A percentile compares a stretch with the other conserved stretches of the same genome.
phyloP scores from a whole-genome alignment of 2,888 invertebrate species.

The Cactoblastis cactorum region DNA sequence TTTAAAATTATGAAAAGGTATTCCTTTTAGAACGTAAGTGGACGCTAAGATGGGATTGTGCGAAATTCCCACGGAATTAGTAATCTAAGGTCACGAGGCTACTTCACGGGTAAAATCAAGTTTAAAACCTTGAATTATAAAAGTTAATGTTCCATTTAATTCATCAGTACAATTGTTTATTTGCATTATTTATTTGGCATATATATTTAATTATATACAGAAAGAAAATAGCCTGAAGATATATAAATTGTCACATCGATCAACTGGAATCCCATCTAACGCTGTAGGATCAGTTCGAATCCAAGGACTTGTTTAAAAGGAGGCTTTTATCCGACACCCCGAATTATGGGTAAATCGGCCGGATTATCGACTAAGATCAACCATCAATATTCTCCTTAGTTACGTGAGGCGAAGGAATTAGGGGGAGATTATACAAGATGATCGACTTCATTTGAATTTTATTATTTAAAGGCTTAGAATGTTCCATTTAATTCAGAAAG shows the following conservation, averaged over 20 bases:
- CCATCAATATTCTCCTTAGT: slow-evolving; percentile 8
- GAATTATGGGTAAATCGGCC: background rate
- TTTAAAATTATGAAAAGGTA: too few relatives aligned
- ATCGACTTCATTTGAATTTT: background rate
- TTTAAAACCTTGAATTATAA: too few relatives aligned
- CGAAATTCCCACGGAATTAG: too few relatives aligned
- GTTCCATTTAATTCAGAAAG: too few relatives aligned
- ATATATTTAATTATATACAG: background rate
- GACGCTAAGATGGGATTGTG: too few relatives aligned
- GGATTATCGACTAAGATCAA: slow-evolving; percentile 10
- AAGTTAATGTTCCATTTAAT: too few relatives aligned
- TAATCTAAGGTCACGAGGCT: too few relatives aligned
- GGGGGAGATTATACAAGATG: background rate
- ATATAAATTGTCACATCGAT: background rate
- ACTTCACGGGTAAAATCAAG: too few relatives aligned
- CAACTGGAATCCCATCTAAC: background rate
- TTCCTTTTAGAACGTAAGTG: too few relatives aligned
- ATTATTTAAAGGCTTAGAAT: background rate
- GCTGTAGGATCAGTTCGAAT: background rate
- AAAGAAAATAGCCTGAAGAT: background rate
- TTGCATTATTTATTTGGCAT: too few relatives aligned
- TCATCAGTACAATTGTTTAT: too few relatives aligned
- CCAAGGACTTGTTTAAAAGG: background rate
- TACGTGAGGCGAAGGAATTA: background rate
- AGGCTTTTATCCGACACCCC: background rate